Base-by-base conservation (phyloP, 2,888 invertebrate species). In the Eupsilia transversa region DNA sequence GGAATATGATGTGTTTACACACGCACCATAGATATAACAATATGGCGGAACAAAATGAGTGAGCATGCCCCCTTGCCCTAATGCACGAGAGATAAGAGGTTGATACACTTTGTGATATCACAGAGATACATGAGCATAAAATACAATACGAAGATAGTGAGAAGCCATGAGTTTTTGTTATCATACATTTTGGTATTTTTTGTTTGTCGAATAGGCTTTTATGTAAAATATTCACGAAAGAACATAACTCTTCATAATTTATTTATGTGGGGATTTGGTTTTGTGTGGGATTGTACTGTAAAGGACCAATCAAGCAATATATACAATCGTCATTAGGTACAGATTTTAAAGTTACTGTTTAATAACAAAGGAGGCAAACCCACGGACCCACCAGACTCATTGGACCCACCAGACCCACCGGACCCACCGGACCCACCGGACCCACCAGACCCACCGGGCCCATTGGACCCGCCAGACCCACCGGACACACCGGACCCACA, bases 61-160 rank as follows among this genome's bases (percentile, higher is more conserved):
- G 46, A 35, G 7, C 79, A 41, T 67, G 61, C 52, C 75, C 69
- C 76, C 66, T 57, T 72, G 69, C 57, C 69, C 69, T 59, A 75
- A 80, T 69, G 72, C 65, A 57, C 10, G 6, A 52, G 7, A 80
- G 82, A 82, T 82, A 82, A 84, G 65, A 84, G 80, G 80, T 82
- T 66, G 76, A 80, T 82, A 76, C 52, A 71, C 84, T 84, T 14
- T 69, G 30, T 65, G 60, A 69, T 71, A 68, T 23, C 57, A 64
- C 54, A 63, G 38, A 57, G 3, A 17, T 14, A 35, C 49, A 64
- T 20, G 14, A 6, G n/a, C 43, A 59, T 59, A n/a, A 77, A 38
- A 60, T 33, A 64, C n/a, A 52, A 43, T 38, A 2, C 1, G 3
- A 33, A 54, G 54, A 78, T 79, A 60, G 33, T 23, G 52, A 17